These are phyloP conservation scores for Mugil cephalus DNA, from an alignment of 2,113 vertebrate species.

Conservation along the genomic window DNA sequence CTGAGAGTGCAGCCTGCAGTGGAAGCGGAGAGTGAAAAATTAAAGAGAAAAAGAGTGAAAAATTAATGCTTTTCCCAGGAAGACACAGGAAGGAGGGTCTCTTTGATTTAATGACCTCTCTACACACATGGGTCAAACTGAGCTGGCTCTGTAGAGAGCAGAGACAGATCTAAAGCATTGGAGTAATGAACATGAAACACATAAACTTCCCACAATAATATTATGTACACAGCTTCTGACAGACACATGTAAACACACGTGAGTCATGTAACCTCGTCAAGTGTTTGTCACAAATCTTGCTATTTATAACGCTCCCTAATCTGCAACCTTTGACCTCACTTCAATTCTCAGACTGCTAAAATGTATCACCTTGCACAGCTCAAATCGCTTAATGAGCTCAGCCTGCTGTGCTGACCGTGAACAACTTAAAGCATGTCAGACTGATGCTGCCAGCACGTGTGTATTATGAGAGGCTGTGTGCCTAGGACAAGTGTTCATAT, in stretches of 20 bases:
- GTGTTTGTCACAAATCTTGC: constrained; percentile 53
- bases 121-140: no score
- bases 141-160: no score
- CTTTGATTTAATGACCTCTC: no score
- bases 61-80: no score
- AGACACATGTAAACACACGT: constrained; percentile 46
- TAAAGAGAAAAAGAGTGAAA: no score
- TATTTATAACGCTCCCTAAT: constrained; percentile 78
- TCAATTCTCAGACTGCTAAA: constrained; percentile 52
- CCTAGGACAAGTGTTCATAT: neutral
- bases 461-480: neutral
- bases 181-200: no score
- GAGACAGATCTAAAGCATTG: no score
- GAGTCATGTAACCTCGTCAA: constrained; percentile 15
- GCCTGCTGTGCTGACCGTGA: constrained; percentile 34
- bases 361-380: constrained; percentile 53
- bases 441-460: constrained; percentile 1
- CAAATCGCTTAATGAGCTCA: constrained; percentile 46
- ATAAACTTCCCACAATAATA: no score
- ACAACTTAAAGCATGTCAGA: constrained; percentile 25
- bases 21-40: no score
- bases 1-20: no score
- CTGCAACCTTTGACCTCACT: constrained; percentile 46
- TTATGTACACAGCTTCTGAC: neutral
- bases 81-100: no score